Conservation (phyloP, 2,888 invertebrate genomes). For the Caenorhabditis sp. region DNA sequence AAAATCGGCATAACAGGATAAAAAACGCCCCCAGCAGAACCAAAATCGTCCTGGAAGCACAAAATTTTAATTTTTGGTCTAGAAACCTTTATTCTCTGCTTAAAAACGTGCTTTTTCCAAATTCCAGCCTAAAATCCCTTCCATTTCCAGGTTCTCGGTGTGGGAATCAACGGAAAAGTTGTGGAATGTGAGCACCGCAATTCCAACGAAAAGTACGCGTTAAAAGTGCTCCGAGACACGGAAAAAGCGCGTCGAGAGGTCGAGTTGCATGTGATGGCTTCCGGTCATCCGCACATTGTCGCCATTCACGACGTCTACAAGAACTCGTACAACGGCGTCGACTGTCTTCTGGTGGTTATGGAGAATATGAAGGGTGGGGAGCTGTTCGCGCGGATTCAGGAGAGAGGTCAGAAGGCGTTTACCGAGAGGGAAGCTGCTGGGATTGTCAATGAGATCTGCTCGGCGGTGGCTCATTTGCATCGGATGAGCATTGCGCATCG, state of each 20-base stretch:
- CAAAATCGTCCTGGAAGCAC: too few species aligned
- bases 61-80: too few species aligned
- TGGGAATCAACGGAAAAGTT: constrained; percentile 99
- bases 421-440: constrained; percentile 95
- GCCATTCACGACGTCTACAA: constrained; percentile 95
- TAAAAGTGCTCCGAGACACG: constrained; percentile 95
- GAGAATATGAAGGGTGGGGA: constrained; percentile 99
- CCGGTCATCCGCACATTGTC: constrained; percentile 94
- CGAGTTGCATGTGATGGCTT: constrained; percentile 95
- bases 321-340: constrained; percentile 93
- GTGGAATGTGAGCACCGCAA: constrained; percentile 92
- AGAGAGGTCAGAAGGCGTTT: constrained; percentile 94
- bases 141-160: constrained; percentile 89
- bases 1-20: too few species aligned
- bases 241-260: constrained; percentile 92
- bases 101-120: neutral
- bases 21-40: too few species aligned
- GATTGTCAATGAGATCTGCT: constrained; percentile 96
- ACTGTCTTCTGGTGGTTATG: constrained; percentile 98
- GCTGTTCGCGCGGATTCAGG: constrained; percentile 96
- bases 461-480: constrained; percentile 95
- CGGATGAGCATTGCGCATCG: constrained; percentile 96
- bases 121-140: neutral
- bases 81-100: too few species aligned
- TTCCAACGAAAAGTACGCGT: constrained; percentile 90